Conservation (phyloP, 2,888 invertebrate species). For the Leptinotarsa juncta region DNA sequence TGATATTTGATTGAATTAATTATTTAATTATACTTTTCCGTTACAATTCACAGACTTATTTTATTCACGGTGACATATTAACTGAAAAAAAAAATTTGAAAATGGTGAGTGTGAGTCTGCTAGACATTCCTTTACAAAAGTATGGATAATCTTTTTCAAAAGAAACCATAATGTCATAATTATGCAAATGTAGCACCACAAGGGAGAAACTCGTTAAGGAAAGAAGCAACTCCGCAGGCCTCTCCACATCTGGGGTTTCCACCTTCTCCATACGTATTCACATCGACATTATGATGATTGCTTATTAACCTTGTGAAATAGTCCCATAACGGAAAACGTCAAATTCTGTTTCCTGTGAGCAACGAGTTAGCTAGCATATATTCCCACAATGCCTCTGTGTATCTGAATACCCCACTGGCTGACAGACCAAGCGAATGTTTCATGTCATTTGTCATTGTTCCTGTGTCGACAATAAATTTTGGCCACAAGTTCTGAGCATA, state of each 20-base stretch:
- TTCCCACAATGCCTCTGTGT: conserved; percentile 76
- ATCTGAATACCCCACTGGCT: conserved; percentile 80
- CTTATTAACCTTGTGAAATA: conserved; percentile 74
- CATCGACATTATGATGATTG: conserved; percentile 65
- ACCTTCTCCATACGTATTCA: conserved; percentile 69
- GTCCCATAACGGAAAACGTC: conserved; percentile 85
- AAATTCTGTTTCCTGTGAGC: conserved; percentile 82
- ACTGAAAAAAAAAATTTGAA: conserved; percentile 76
- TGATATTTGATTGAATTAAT: too few relatives aligned
- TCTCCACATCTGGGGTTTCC: conserved; percentile 69
- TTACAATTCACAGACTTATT: conserved; percentile 48
- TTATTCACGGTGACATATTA: conserved; percentile 65
- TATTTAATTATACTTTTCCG: not conserved
- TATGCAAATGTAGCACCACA: conserved; percentile 84
- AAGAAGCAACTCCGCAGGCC: conserved; percentile 83
- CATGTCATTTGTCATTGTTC: conserved; percentile 75
- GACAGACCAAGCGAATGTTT: conserved; percentile 71
- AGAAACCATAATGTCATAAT: conserved; percentile 79
- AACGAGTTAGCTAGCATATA: conserved; percentile 76
- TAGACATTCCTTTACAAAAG: conserved; percentile 76
- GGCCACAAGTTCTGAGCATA: conserved; percentile 83
- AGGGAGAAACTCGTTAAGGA: too few relatives aligned
- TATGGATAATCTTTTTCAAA: conserved; percentile 74
- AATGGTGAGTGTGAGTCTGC: conserved; percentile 82
- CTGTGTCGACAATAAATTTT: conserved; percentile 78